phyloP scores from a whole-genome alignment of 2,113 vertebrate species.

The Micromys minutus region DNA sequence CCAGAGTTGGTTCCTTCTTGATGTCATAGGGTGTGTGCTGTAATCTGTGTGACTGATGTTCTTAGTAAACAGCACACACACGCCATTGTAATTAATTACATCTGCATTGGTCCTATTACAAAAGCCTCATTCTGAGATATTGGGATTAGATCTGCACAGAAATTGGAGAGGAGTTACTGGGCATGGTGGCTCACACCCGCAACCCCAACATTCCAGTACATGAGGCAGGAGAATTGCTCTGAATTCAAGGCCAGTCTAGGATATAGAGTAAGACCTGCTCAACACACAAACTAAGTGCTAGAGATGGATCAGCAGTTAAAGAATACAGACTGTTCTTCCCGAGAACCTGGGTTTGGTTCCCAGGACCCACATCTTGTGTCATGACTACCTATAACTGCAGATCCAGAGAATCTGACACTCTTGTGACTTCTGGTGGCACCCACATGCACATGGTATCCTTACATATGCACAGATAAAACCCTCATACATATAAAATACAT shows the following conservation, averaged over 20 bases:
- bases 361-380: background rate
- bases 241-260: background rate
- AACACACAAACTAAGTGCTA: background rate
- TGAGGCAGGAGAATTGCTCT: background rate
- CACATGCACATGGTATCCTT: too few relatives aligned
- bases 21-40: too few relatives aligned
- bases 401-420: background rate
- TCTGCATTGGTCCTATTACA: background rate
- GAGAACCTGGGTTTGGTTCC: background rate
- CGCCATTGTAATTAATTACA: background rate
- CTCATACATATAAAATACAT: background rate
- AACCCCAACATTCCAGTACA: background rate
- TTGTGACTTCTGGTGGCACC: background rate
- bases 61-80: background rate
- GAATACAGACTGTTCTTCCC: background rate
- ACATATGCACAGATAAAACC: background rate
- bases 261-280: background rate
- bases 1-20: background rate
- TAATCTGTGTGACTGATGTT: background rate
- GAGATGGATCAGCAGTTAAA: background rate
- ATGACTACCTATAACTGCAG: background rate
- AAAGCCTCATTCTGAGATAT: background rate
- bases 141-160: background rate
- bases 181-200: too few relatives aligned
- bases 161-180: background rate